Evolutionary conservation across 2,888 invertebrate genomes (phyloP), one percentile per base, ranked within the genome.

Genomic region (Acrobeloides nanus): DNA sequence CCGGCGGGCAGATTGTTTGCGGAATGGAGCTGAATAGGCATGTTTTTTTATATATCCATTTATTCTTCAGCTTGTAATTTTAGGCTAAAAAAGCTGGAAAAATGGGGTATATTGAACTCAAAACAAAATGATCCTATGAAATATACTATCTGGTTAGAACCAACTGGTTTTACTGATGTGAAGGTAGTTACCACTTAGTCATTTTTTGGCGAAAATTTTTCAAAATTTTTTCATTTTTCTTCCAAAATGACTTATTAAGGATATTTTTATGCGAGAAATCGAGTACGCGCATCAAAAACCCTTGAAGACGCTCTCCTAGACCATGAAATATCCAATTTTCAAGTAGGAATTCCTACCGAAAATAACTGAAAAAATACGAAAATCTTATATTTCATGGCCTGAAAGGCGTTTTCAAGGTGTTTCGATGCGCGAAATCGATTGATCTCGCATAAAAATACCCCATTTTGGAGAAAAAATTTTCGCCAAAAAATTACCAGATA

Each of bases 101-200:
- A 57, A 8, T 55, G 57, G 42, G 48, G 54, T 1, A 47, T 69
- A 20, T 44, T 68, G 8, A 46, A 53, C 4, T 51, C 49, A 32
- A 34, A 37, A 10, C 60, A 69, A 39, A 61, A 58, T 55, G 58
- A 68, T 44, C 63, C 67, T 3, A 35, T 68, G 51, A 41, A 64
- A 17, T 66, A 64, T 38, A 29, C 64, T 31, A 44, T 33, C 12
- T 26, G 48, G 15, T 45, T 68, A 39, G 67, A 70, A 37, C 53
- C 51, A 1, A 55, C 53, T 8, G 57, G 61, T 2, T 70, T 68
- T 31, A 34, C 29, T 23, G 52, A 66, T 42, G 59, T 68, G 21
- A 45, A 60, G 46, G 61, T 68, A 6, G n/a, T n/a, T n/a, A n/a
- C n/a, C n/a, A n/a, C n/a, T n/a, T n/a, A 23, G 17, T 38, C 7